Evolutionary conservation across 1,140 invertebrate species (phyloP).

Genomic region (Ctenoplectra terminalis): DNA sequence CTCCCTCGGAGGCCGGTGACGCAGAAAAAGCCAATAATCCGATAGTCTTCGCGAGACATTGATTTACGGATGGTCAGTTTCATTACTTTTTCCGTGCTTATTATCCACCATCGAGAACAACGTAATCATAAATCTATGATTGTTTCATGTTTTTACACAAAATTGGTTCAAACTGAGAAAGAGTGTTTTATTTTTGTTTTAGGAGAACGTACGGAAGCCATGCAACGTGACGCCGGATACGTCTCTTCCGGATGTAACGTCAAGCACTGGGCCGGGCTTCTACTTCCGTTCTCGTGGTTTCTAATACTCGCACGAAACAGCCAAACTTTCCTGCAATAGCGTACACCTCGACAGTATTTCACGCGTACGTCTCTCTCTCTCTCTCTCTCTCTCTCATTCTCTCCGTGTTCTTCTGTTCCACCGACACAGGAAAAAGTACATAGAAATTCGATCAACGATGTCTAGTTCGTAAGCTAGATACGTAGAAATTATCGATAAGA

Average conservation of each 20-base stretch:
- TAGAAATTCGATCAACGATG: constrained; percentile 54
- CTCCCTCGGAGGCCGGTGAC: background rate
- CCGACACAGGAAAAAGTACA: constrained; percentile 35
- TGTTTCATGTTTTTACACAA: background rate
- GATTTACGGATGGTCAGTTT: constrained; percentile 61
- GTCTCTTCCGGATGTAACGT: constrained; percentile 70
- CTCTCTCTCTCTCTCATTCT: background rate
- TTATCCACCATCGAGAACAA: background rate
- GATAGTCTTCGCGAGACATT: constrained; percentile 55
- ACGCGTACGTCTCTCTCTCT: constrained; percentile 53
- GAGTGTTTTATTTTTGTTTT: constrained; percentile 64
- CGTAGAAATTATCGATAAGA: constrained; percentile 21
- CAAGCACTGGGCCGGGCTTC: constrained; percentile 67
- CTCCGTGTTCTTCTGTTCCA: constrained; percentile 27
- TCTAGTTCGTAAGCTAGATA: constrained; percentile 57
- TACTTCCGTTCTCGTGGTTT: constrained; percentile 70
- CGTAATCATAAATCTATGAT: constrained; percentile 39
- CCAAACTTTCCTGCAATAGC: constrained; percentile 73
- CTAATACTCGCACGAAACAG: constrained; percentile 72
- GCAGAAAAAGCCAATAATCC: constrained; percentile 60
- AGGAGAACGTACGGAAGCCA: constrained; percentile 82
- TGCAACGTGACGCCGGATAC: constrained; percentile 80
- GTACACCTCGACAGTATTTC: constrained; percentile 70
- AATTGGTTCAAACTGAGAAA: constrained; percentile 11
- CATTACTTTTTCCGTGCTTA: constrained; percentile 52